phyloP scores from a whole-genome alignment of 1,140 invertebrate species.

The Hycleus cichorii region DNA sequence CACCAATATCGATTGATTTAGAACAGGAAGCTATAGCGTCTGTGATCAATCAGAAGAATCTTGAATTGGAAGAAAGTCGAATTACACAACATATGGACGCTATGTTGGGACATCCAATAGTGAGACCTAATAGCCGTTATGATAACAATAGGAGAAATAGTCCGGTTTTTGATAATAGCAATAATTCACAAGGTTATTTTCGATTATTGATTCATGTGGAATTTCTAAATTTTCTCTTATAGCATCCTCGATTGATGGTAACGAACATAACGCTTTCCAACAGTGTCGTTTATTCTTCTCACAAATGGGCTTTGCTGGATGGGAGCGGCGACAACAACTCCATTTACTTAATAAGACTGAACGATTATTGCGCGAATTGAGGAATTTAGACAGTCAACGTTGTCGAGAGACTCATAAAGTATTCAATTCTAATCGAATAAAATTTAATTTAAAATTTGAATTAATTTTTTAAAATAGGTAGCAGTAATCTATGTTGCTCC shows the following conservation, averaged over 20 bases:
- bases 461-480: slow-evolving; percentile 21
- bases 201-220: not conserved
- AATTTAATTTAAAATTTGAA: too few relatives aligned
- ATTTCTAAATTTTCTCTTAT: slow-evolving; percentile 7
- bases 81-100: slow-evolving; percentile 26
- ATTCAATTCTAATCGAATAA: not conserved
- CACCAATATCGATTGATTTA: slow-evolving; percentile 57
- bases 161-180: slow-evolving; percentile 8
- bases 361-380: slow-evolving; percentile 80
- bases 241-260: slow-evolving; percentile 18
- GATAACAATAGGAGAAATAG: not conserved
- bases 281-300: slow-evolving; percentile 82
- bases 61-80: slow-evolving; percentile 55
- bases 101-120: slow-evolving; percentile 31
- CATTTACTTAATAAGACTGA: slow-evolving; percentile 87
- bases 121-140: slow-evolving; percentile 23
- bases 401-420: slow-evolving; percentile 98
- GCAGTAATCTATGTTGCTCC: slow-evolving; percentile 96
- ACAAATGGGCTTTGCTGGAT: slow-evolving; percentile 82
- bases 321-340: slow-evolving; percentile 77
- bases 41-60: slow-evolving; percentile 70
- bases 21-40: slow-evolving; percentile 81
- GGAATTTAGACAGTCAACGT: slow-evolving; percentile 87
- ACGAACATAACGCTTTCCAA: slow-evolving; percentile 59
- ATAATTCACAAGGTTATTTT: not conserved